Base-by-base conservation (phyloP, 64 coral and sea anemone genomes). In the Hydrozoanthus tunicans region DNA sequence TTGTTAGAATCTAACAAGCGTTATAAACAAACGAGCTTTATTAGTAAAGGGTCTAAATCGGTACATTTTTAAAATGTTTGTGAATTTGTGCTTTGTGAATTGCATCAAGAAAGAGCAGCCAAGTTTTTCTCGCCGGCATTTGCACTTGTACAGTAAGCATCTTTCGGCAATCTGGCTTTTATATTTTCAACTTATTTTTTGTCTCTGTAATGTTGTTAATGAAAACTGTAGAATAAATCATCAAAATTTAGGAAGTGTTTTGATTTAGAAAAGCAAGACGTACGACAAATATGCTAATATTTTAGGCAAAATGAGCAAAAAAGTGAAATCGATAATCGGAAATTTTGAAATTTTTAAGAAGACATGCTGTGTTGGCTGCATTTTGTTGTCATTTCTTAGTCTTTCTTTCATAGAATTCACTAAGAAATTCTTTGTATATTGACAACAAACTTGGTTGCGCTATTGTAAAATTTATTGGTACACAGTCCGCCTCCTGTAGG, bases 361-460 rank as follows among this genome's bases (percentile, higher is more conserved):
- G 82, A 54, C 82, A 9, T 71, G 82, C 82, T 86, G 82, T 5
- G 82, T 70, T 14, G 7, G 56, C 65, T 68, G 27, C 13, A 54
- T n/a, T 84, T 14, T 86, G 82, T 86, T 86, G 53, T 57, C 14
- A 68, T 56, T 84, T 69, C 63, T n/a, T 68, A 17, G 15, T 68
- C 71, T 57, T 86, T 65, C 66, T 70, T 14, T 9, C 65, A 86
- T 86, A 86, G 64, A 86, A 86, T 57, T 86, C 53, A 17, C 82
- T 86, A 86, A 86, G 64, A 15, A 86, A 69, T 72, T 86, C 65
- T 66, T 65, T 65, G 82, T 86, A 57, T 20, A 71, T 58, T 70
- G 51, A 70, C 64, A 86, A 86, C 54, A 24, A 68, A 86, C 66
- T 71, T 69, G 62, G 82, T 70, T 17, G 65, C 66, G 56, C 57